Base-by-base conservation (phyloP, 2,113 vertebrate genomes). In the Pampusana beccarii region DNA sequence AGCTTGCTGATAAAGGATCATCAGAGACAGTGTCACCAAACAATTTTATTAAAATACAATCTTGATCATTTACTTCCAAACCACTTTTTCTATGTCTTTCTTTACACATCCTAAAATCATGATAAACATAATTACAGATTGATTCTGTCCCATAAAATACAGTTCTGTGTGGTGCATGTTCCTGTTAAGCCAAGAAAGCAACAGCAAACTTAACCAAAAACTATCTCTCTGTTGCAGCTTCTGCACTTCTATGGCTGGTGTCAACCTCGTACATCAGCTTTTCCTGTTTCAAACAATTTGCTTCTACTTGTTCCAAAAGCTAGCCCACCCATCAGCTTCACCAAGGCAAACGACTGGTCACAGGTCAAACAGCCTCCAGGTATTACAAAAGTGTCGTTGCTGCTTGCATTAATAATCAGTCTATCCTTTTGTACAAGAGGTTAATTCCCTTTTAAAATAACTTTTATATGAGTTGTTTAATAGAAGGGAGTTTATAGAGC, bases 401-500 rank as follows among this genome's bases (percentile, higher is more conserved):
- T 78, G 13, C 34, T 71, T 90, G 29, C 48, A 82, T 70, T 86
- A 94, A 58, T 90, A 91, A 94, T 88, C 62, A 77, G 31, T 42
- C 60, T 72, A 70, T 34, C 71, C 46, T 87, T 79, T 50, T 54
- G 70, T 31, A 64, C 64, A 24, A 90, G 90, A 87, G 75, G 81
- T 69, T 0, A 95, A 51, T 83, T 86, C 21, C 48, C 53, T 93
- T 93, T 88, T 73, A 77, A 79, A 95, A 80, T 74, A 80, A 74
- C 65, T 93, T 90, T 50, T 46, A 54, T 86, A 56, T 0, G 23
- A 90, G 51, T 38, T 73, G 46, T 84, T 73, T 96, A 91, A 95
- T 89, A 89, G 80, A 93, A 94, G 51, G 83, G 46, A 90, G 56
- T 92, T 95, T 92, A 71, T 42, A 80, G 64, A 93, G 67, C 54